Evolutionary conservation across 2,888 invertebrate species (phyloP), one percentile per base, ranked within the genome.

Genomic region (Empis stercorea): DNA sequence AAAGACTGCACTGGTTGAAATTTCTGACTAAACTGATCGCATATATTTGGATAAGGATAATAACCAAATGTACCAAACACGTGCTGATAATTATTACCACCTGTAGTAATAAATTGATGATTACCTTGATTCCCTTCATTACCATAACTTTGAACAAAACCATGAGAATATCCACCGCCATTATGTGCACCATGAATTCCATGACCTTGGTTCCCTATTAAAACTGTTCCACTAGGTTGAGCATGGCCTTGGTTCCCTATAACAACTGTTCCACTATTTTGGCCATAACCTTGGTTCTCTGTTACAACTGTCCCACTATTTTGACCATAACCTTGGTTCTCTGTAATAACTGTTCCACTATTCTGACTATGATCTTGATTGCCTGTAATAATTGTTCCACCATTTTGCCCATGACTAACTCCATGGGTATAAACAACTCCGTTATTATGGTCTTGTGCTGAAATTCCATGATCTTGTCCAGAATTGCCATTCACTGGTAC

Each of bases 401-500:
- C 13, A 36, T 15, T 15, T 9, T n/a, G 15, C 3, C n/a, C 37
- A 4, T 15, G 14, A 10, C 34, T 5, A 3, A 30, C 37, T 9
- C 50, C 46, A 16, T 44, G 51, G 0, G 49, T 41, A n/a, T 48
- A 45, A n/a, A 48, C 48, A 17, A 36, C n/a, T 13, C 47, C 50
- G 15, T 4, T 13, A 6, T 37, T 43, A 23, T 27, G 23, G 23
- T 7, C 23, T 7, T 27, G n/a, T n/a, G n/a, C 23, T 6, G 6
- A 6, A 7, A 9, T 27, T 27, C 9, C 23, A 27, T 27, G 23
- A 9, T 27, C 7, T 27, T 27, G 23, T 27, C 23, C 23, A 27
- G 23, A 2, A 7, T 9, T 2, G 4, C 23, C 23, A 2, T 61
- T 61, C 3, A 63, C 51, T 0, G 64, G 60, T 34, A 64, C 52